Evolutionary conservation across 1,140 invertebrate species (phyloP), one percentile per base, ranked within the genome.

Genomic region (Sweltsa coloradensis): DNA sequence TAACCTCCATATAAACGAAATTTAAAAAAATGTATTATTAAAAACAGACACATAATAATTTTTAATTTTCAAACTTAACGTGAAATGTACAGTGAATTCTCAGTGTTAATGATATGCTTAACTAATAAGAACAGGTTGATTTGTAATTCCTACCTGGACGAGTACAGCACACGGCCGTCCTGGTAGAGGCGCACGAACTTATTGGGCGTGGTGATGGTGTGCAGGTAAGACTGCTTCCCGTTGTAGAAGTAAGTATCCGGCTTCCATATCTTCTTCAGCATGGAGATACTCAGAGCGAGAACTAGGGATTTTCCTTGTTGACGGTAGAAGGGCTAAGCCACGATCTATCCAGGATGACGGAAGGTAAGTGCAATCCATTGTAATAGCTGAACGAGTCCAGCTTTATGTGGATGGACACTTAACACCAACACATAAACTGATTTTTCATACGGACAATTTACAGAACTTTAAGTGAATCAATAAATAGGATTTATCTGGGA

Each of bases 331-430:
- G 81, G n/a, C 78, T 49, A 87, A 67, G 31, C 83, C 67, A 50
- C 73, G 68, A 61, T 86, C 83, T 14, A 82, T 74, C 84, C 84
- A 87, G 22, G 79, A 80, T 87, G 83, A 1, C 79, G 67, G 63
- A 91, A 89, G n/a, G 64, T 91, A 91, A n/a, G n/a, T n/a, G 61
- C 85, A 88, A 62, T 92, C 87, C 81, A 92, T 89, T n/a, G n/a
- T n/a, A n/a, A n/a, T n/a, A 54, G 1, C 19, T 43, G 11, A 45
- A 9, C 6, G 21, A 9, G 9, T 27, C n/a, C n/a, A n/a, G n/a
- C n/a, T n/a, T n/a, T n/a, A n/a, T n/a, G 36, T n/a, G n/a, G n/a
- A n/a, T n/a, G n/a, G n/a, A n/a, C n/a, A n/a, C n/a, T n/a, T n/a
- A n/a, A n/a, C 47, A 42, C n/a, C n/a, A n/a, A n/a, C n/a, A n/a